Conservation (phyloP, 2,113 vertebrate genomes). For the Rousettus leschenaultii region DNA sequence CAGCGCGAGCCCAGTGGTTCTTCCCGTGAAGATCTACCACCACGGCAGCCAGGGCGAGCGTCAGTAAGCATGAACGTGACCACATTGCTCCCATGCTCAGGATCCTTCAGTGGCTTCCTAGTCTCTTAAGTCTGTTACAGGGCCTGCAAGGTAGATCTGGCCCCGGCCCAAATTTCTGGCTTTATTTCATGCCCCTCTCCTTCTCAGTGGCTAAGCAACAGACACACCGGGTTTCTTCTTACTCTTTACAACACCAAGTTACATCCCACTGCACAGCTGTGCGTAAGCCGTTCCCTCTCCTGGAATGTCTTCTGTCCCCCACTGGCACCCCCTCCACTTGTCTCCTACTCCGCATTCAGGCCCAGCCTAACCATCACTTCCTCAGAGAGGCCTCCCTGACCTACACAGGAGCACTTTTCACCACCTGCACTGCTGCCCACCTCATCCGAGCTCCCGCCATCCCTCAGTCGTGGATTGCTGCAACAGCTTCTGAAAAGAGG, state of each 20-base stretch:
- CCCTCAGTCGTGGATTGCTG: too few species aligned
- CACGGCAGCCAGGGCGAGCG: background rate
- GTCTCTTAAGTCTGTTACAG: background rate
- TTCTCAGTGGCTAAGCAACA: background rate
- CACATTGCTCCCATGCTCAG: background rate
- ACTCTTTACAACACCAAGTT: background rate
- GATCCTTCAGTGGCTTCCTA: background rate
- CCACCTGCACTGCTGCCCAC: background rate
- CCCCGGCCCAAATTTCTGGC: background rate
- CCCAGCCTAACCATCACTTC: background rate
- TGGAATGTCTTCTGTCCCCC: background rate
- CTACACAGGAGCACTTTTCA: background rate
- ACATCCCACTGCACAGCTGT: background rate
- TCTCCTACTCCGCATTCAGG: background rate
- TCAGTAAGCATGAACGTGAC: too few species aligned
- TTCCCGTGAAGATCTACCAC: background rate
- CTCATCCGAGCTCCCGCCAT: accelerated
- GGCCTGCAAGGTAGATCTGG: background rate
- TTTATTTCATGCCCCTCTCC: accelerated
- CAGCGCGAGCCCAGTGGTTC: background rate
- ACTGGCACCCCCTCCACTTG: background rate
- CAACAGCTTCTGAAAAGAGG: background rate
- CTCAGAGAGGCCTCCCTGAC: background rate
- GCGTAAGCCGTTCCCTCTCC: background rate
- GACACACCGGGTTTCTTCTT: background rate